Evolutionary conservation across 2,797 vertebrate species (phyloP).

Genomic region (Cossypha polioptera): DNA sequence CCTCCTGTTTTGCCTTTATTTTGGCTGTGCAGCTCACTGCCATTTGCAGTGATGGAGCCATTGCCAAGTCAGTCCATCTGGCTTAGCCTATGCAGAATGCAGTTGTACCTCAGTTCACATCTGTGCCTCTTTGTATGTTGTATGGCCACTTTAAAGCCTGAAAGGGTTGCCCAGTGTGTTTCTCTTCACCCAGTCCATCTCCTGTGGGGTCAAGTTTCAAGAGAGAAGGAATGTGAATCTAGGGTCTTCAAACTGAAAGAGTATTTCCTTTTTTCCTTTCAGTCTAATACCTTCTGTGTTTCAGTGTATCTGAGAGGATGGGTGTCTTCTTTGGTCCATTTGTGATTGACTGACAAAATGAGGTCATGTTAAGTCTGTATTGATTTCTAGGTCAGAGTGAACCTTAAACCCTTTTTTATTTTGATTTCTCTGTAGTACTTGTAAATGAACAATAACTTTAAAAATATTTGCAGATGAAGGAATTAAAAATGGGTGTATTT

Average conservation of each 20-base stretch:
- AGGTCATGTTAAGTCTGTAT: neutral
- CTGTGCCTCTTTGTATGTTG: fast-evolving
- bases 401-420: neutral
- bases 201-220: neutral
- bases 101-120: neutral
- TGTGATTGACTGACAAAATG: neutral
- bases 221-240: neutral
- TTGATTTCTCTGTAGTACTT: neutral
- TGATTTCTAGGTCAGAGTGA: neutral
- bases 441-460: neutral
- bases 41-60: neutral
- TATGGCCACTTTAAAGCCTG: neutral
- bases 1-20: neutral
- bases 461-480: neutral
- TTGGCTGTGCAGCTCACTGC: neutral
- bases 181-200: neutral
- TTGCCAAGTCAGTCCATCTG: neutral
- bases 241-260: neutral
- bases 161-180: fast-evolving
- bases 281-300: neutral
- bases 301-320: neutral
- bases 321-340: neutral
- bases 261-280: neutral
- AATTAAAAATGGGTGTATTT: neutral
- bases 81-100: neutral